Evolutionary conservation across 2,113 vertebrate genomes (phyloP).

Genomic region (Megaceryle maxima): DNA sequence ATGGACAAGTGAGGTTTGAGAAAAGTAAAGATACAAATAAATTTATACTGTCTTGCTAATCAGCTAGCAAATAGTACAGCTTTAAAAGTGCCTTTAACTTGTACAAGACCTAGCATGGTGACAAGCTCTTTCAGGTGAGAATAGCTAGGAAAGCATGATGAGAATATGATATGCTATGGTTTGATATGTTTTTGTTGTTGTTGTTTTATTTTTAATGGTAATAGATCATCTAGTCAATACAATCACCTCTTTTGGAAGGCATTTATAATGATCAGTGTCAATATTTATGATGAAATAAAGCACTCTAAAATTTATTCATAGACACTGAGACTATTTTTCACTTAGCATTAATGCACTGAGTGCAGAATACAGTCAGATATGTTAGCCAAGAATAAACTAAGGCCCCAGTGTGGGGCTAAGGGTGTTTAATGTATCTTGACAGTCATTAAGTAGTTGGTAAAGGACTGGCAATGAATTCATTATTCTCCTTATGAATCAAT

Average conservation of each 20-base stretch:
- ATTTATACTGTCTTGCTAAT: not conserved
- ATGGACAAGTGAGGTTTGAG: not conserved
- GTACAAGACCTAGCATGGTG: not conserved
- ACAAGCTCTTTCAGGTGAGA: not conserved
- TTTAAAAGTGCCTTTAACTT: not conserved
- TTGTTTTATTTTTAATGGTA: not conserved
- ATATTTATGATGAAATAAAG: slow-evolving; percentile 39
- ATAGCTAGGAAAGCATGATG: not conserved
- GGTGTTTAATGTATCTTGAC: slow-evolving; percentile 46
- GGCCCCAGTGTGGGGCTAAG: not conserved
- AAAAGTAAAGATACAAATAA: not conserved
- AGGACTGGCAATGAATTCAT: slow-evolving; percentile 39
- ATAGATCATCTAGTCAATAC: not conserved
- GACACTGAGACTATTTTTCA: slow-evolving; percentile 16
- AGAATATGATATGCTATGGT: not conserved
- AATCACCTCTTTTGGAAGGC: not conserved
- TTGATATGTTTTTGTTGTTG: not conserved
- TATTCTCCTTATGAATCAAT: slow-evolving; percentile 39
- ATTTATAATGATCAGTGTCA: slow-evolving; percentile 24
- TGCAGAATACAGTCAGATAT: not conserved
- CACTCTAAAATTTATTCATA: not conserved
- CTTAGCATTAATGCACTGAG: not conserved
- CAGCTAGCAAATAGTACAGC: not conserved
- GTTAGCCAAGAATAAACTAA: slow-evolving; percentile 20
- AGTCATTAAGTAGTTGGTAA: slow-evolving; percentile 44